These are phyloP conservation scores for Nannoperca australis DNA, from an alignment of 2,797 vertebrate species.

Conservation along the genomic window DNA sequence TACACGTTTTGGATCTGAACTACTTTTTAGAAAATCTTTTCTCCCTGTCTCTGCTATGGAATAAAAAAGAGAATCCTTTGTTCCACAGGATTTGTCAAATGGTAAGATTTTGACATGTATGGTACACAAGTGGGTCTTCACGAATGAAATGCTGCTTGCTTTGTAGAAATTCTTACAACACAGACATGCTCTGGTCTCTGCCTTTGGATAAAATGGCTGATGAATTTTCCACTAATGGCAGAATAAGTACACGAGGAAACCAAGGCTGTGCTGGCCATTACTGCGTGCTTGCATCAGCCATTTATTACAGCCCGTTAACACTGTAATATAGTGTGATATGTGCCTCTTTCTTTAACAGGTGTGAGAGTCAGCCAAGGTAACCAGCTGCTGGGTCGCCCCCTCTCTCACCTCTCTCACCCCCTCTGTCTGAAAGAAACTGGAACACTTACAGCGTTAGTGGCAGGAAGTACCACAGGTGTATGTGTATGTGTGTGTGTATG, in stretches of 20 bases:
- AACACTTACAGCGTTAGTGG: constrained; percentile 78
- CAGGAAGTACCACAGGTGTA: constrained; percentile 80
- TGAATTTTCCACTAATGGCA: constrained; percentile 50
- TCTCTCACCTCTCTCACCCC: constrained; percentile 71
- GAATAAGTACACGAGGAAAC: constrained; percentile 29
- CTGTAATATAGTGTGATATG: constrained; percentile 52
- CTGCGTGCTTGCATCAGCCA: constrained; percentile 78
- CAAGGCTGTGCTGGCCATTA: constrained; percentile 56
- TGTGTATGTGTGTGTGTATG: constrained; percentile 48
- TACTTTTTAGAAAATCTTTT: constrained; percentile 23
- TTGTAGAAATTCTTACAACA: constrained; percentile 13
- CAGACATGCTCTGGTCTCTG: constrained; percentile 21
- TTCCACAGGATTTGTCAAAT: constrained; percentile 42
- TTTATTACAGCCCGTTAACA: constrained; percentile 59
- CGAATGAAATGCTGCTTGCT: constrained; percentile 26
- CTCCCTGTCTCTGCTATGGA: constrained; percentile 33
- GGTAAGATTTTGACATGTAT: constrained; percentile 37
- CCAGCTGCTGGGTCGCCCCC: constrained; percentile 80
- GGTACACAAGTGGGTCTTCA: constrained; percentile 34
- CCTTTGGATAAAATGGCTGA: constrained; percentile 43
- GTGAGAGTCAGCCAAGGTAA: constrained; percentile 83
- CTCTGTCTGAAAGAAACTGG: constrained; percentile 76
- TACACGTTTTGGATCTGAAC: constrained; percentile 54
- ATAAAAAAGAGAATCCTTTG: constrained; percentile 41
- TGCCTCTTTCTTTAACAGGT: constrained; percentile 73